phyloP scores from a whole-genome alignment of 2,113 vertebrate species.

The Gymnocephalus cernua region DNA sequence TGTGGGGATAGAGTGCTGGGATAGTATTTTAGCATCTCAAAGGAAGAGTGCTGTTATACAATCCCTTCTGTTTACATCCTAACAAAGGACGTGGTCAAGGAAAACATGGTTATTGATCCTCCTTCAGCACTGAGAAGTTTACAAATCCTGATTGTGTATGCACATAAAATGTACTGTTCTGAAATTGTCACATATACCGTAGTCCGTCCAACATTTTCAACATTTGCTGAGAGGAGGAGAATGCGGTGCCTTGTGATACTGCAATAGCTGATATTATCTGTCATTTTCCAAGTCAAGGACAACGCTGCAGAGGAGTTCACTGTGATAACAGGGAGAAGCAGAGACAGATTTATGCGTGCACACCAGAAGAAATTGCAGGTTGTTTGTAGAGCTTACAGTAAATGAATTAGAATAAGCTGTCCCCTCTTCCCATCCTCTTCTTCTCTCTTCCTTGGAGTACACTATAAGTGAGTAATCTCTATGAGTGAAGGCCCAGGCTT shows the following conservation, averaged over 20 bases:
- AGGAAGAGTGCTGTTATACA: constrained; percentile 46
- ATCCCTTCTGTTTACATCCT: constrained; percentile 45
- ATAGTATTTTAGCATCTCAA: constrained; percentile 52
- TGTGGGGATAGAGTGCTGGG: constrained; percentile 29
- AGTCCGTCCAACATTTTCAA: constrained; percentile 13
- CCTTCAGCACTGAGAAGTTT: neutral
- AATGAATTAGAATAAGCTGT: constrained; percentile 43
- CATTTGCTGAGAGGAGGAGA: constrained; percentile 13
- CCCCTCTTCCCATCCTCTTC: constrained; percentile 10
- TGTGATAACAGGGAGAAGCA: constrained; percentile 46
- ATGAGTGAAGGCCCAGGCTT: constrained; percentile 53
- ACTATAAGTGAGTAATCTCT: constrained; percentile 50
- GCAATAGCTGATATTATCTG: constrained; percentile 57
- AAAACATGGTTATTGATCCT: constrained; percentile 55
- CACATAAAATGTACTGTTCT: neutral
- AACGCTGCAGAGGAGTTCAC: constrained; percentile 45
- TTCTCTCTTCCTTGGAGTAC: constrained; percentile 33
- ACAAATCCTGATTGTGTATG: constrained; percentile 22
- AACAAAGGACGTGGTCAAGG: constrained; percentile 51
- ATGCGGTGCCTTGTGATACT: constrained; percentile 38
- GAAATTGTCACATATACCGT: neutral
- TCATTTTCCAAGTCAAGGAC: constrained; percentile 62
- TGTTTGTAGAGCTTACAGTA: constrained; percentile 34
- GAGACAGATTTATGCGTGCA: constrained; percentile 22
- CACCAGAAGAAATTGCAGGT: constrained; percentile 46